Conservation (phyloP, 2,888 invertebrate genomes). For the Ligdia adustata region DNA sequence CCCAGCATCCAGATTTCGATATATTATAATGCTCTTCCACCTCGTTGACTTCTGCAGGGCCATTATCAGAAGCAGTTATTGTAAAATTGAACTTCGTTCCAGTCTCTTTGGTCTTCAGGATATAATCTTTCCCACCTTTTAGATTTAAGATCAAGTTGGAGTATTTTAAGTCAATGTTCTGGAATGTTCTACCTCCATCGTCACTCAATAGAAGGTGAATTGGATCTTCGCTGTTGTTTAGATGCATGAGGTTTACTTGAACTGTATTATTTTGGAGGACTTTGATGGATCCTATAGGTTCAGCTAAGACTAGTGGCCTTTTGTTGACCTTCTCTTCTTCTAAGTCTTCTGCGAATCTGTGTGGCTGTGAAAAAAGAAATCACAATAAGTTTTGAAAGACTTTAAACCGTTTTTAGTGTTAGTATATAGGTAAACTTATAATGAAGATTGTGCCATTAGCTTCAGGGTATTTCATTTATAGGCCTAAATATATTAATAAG, state of each 20-base stretch:
- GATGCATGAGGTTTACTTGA: conserved; percentile 71
- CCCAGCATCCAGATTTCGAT: conserved; percentile 62
- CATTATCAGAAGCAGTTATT: conserved; percentile 58
- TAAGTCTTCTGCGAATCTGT: conserved; percentile 47
- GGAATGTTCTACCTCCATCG: conserved; percentile 67
- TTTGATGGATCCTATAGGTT: conserved; percentile 76
- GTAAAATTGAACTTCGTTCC: conserved; percentile 78
- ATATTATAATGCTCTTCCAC: conserved; percentile 49
- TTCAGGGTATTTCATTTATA: too few relatives aligned
- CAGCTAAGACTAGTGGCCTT: conserved; percentile 60
- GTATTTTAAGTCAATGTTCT: conserved; percentile 67
- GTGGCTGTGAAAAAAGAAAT: conserved; percentile 39
- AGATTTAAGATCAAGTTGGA: conserved; percentile 71
- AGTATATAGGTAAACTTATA: too few relatives aligned
- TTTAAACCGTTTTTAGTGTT: too few relatives aligned
- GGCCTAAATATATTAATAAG: too few relatives aligned
- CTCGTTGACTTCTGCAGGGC: conserved; percentile 35
- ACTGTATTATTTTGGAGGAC: conserved; percentile 77
- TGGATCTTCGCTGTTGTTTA: conserved; percentile 65
- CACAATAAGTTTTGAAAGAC: too few relatives aligned
- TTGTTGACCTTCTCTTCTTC: conserved; percentile 43
- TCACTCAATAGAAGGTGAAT: conserved; percentile 70
- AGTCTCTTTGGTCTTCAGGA: conserved; percentile 76
- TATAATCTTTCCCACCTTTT: conserved; percentile 72
- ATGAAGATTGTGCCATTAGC: too few relatives aligned